Conservation (phyloP, 2,888 invertebrate species). For the Heteromyza rotundicornis region DNA sequence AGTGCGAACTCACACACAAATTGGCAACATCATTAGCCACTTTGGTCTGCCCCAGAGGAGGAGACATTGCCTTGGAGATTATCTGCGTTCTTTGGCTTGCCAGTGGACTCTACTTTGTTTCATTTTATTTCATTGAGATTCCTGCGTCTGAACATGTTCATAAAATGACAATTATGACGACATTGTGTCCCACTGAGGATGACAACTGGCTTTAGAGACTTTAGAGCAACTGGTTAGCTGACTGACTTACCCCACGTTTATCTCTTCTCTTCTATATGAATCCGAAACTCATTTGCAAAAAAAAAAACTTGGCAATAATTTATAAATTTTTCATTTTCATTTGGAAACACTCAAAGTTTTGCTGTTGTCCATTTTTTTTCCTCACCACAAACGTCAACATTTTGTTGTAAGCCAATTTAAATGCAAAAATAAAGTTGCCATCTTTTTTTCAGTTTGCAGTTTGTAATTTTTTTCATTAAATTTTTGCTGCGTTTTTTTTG, state of each 20-base stretch:
- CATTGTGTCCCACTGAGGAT: neutral
- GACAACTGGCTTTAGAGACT: neutral
- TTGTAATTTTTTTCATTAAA: neutral
- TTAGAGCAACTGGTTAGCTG: neutral
- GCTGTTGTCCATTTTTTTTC: neutral
- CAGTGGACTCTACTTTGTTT: neutral
- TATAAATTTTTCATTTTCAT: slow-evolving; percentile 16
- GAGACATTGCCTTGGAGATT: no score
- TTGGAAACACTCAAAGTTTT: neutral
- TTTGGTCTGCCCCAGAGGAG: slow-evolving; percentile 18
- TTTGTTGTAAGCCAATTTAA: slow-evolving; percentile 14
- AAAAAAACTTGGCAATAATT: slow-evolving; percentile 19
- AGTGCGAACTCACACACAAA: slow-evolving; percentile 10
- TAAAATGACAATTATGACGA: slow-evolving; percentile 25
- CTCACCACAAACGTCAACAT: neutral
- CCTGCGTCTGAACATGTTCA: slow-evolving; percentile 16
- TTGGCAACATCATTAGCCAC: slow-evolving; percentile 26
- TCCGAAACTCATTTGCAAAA: slow-evolving; percentile 21
- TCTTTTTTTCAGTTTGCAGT: neutral
- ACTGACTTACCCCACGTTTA: neutral
- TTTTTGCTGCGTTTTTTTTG: slow-evolving; percentile 10
- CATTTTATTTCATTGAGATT: neutral
- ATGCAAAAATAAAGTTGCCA: slow-evolving; percentile 13
- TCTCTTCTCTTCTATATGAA: no score
- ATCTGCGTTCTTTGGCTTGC: slow-evolving; percentile 9